Evolutionary conservation across 2,888 invertebrate genomes (phyloP), one percentile per base, ranked within the genome.

Genomic region (Cordilura impudica): DNA sequence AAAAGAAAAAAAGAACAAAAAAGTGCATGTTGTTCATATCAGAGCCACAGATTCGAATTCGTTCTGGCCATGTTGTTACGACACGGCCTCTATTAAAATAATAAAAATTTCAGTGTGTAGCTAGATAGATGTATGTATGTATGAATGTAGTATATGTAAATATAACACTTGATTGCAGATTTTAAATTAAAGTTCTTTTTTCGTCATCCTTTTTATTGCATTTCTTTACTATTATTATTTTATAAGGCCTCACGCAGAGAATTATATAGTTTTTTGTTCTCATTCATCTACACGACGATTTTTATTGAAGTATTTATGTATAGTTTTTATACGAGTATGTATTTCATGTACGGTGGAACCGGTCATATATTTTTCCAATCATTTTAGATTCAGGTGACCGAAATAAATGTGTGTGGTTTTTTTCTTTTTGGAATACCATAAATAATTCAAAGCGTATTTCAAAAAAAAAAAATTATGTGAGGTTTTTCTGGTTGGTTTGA

Each of bases 401-500:
- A 5, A 18, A 23, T 74, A 19, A 6, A 45, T 23, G n/a, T 29
- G 61, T 74, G 72, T 67, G 67, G 58, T 47, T 65, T 70, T 66
- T 14, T 12, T 60, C n/a, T n/a, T n/a, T 69, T 49, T 12, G 29
- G 14, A 45, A 58, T 43, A 74, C 51, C 74, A 71, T 79, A 79
- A 79, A 79, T 70, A 31, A 31, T 72, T 72, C 16, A 51, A 72
- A 73, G 49, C 29, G 18, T 8, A 51, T 61, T 49, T 63, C 29
- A 56, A 56, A 58, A 43, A n/a, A 31, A n/a, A 39, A 12, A 19
- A 18, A 72, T 63, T 56, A 78, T 73, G 73, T 61, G 43, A 51
- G 63, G 39, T 63, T 31, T 54, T 31, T 85, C 66, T 47, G 45
- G 26, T 63, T 31, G 82, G 84, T 87, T 88, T 88, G 87, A 87